These are phyloP conservation scores for Dicyrtoma fusca DNA, from an alignment of 2,888 invertebrate species.

Conservation along the genomic window DNA sequence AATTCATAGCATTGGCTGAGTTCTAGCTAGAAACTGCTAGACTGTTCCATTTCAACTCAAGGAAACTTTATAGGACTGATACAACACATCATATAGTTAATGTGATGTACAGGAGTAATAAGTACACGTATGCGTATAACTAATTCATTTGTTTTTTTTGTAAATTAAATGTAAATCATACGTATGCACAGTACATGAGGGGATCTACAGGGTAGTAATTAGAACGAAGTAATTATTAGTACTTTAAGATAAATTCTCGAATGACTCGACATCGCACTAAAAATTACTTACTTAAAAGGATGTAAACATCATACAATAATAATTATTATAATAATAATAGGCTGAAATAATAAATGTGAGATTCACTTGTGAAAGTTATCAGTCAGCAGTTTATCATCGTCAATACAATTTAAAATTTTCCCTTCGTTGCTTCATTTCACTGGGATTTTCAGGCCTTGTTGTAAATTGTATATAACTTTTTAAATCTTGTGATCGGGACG, in stretches of 20 bases:
- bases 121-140: no score
- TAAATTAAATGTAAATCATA: no score
- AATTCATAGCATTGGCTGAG: no score
- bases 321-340: constrained; percentile 1
- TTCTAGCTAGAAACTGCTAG: no score
- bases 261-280: constrained; percentile 11
- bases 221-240: no score
- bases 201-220: no score
- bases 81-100: no score
- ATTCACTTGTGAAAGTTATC: constrained; percentile 30
- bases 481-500: not conserved
- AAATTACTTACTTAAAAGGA: not conserved
- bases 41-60: no score
- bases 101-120: no score
- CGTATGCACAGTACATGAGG: no score
- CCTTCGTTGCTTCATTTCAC: not conserved
- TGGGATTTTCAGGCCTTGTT: not conserved
- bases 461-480: constrained; percentile 1
- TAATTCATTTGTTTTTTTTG: no score
- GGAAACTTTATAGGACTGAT: no score
- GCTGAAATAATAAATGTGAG: constrained; percentile 19
- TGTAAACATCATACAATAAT: constrained; percentile 1
- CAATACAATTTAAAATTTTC: constrained; percentile 17
- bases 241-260: not conserved
- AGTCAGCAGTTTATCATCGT: constrained; percentile 24